These are phyloP conservation scores for Artibeus jamaicensis DNA, from an alignment of 2,797 vertebrate genomes.

Conservation along the genomic window DNA sequence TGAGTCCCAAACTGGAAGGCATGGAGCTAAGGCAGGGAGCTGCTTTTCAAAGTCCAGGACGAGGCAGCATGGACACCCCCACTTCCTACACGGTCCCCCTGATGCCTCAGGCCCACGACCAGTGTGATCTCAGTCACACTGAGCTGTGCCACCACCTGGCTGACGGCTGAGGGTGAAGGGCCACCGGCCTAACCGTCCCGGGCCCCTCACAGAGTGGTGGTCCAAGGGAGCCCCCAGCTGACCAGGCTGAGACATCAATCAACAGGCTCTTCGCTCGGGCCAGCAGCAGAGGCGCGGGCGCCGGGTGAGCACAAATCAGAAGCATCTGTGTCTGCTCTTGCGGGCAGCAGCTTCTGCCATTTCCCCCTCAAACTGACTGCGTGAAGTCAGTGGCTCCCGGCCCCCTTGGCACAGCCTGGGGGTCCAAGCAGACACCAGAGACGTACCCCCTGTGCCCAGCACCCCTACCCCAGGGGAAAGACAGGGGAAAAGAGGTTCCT, in stretches of 20 bases:
- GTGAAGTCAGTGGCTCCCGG: not conserved
- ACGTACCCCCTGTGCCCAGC: too few species aligned
- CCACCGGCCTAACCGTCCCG: fast-evolving
- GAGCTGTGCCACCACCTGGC: fast-evolving
- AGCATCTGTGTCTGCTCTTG: not conserved
- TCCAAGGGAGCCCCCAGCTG: fast-evolving
- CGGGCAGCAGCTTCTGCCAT: not conserved
- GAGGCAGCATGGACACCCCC: fast-evolving
- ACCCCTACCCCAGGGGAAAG: not conserved
- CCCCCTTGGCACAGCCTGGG: not conserved
- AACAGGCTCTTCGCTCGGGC: not conserved
- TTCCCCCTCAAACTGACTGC: not conserved
- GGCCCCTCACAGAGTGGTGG: fast-evolving
- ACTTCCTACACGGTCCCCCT: fast-evolving
- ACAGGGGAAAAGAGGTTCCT: not conserved
- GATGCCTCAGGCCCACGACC: not conserved
- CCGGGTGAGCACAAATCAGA: fast-evolving
- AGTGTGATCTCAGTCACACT: too few species aligned
- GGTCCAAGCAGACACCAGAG: not conserved
- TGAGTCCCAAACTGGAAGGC: fast-evolving
- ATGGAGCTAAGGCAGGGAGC: fast-evolving
- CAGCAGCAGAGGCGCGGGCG: fast-evolving
- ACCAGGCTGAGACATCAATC: fast-evolving
- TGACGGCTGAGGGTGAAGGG: not conserved
- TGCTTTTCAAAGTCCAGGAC: not conserved